Evolutionary conservation across 2,113 vertebrate genomes (phyloP), one percentile per base, ranked within the genome.

Genomic region (Catharus bicknelli): DNA sequence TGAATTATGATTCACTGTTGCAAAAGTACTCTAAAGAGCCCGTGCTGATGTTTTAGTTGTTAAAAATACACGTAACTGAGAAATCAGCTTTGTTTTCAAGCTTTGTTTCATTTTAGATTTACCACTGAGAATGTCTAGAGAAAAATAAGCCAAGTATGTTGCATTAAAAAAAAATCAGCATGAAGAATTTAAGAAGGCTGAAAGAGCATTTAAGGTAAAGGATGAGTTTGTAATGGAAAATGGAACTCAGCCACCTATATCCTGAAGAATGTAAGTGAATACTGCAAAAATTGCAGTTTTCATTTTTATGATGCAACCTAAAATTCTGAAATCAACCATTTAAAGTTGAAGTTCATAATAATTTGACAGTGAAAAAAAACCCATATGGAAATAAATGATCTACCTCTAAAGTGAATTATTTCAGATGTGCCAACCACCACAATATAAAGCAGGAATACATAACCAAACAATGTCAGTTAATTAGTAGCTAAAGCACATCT

Each of bases 401-500:
- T 86, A 40, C 38, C 13, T n/a, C 78, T 45, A 10, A 90, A 69
- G 70, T 79, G 62, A 90, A 90, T 83, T 92, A 83, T 94, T 94
- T 97, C 97, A 98, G 97, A 97, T 98, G 97, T 97, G 97, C 98
- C 97, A 98, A 97, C 95, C 97, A 98, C 97, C 96, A 97, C 96
- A 97, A 97, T 96, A 96, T 13, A 96, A 96, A 97, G 97, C 96
- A 96, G 95, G 95, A 97, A 97, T 96, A 96, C 97, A 95, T 86
- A 97, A 98, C 96, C 95, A 98, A 97, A 98, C 94, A 91, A 98
- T 26, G 76, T 96, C 97, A 98, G 88, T 96, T 97, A 92, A 98
- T 98, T 98, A 98, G 97, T 98, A 97, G 96, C 97, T 96, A 97
- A 98, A 97, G 97, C 97, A 97, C 97, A 97, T 97, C 96, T 97